Base-by-base conservation (phyloP, 2,113 vertebrate genomes). In the Terrapene triunguis region DNA sequence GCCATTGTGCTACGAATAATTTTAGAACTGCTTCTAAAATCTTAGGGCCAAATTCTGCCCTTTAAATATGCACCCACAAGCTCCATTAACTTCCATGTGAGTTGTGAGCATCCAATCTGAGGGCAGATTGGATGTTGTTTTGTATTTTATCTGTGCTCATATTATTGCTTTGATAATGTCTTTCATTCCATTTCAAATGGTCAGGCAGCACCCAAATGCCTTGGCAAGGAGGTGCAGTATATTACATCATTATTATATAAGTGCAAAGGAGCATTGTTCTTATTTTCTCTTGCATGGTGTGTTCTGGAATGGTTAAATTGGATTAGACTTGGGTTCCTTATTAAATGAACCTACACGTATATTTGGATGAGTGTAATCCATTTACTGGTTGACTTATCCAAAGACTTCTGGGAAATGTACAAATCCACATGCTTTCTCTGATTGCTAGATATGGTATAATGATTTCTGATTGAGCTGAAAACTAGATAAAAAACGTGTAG, bases 1-100 rank as follows among this genome's bases (percentile, higher is more conserved):
- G 4, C 38, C 62, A 1, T 76, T 16, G 1, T 17, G 9, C 1
- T 16, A 25, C 10, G 2, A 0, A 4, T 1, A 80, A 25, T 53
- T 16, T 38, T 11, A 24, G 8, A 2, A 2, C 8, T 72, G 25
- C n/a, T 90, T 80, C 59, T 59, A 10, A 3, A 29, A 38, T 80
- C 59, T 29, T 27, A 27, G 21, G 62, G 32, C 62, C 62, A 35
- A 35, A 65, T 65, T 35, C 14, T 2, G 22, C 22, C 74, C 44
- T 84, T 50, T 50, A 82, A 72, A 6, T 72, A 59, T 47, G 27
- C 32, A 54, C 7, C 11, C 6, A 8, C 62, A 35, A 38, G 32
- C 72, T 88, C 22, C 59, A 17, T 38, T n/a, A n/a, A 27, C 13
- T 78, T 69, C 29, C n/a, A 2, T n/a, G 42, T 8, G 48, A 13